Percentiles rank a stretch among this genome's conserved stretches.
Conservation (phyloP, 2,113 vertebrate species). For the Clarias macrocephalus region DNA sequence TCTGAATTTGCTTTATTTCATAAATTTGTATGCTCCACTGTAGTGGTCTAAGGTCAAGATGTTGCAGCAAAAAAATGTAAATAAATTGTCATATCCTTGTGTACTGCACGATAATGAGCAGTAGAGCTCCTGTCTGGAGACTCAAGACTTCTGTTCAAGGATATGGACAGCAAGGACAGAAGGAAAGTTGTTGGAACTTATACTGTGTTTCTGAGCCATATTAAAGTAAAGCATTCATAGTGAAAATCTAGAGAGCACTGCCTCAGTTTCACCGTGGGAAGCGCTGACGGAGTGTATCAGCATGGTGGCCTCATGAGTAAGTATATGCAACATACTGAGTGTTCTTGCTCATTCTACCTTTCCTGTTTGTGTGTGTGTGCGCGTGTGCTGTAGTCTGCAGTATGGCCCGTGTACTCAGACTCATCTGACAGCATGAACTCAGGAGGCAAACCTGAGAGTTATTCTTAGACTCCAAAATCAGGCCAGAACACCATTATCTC, state of each 20-base stretch:
- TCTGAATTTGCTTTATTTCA: too few species aligned
- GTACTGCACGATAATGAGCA: neutral
- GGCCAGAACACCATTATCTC: slow-evolving; percentile 54
- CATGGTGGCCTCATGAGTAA: neutral
- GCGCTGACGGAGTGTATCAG: neutral
- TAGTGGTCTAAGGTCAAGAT: neutral
- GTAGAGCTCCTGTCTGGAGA: neutral
- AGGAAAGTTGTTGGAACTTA: neutral
- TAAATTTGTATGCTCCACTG: too few species aligned
- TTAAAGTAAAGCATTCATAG: slow-evolving; percentile 3
- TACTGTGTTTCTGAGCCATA: slow-evolving; percentile 8
- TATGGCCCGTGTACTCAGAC: slow-evolving; percentile 23
- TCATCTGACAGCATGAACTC: slow-evolving; percentile 45
- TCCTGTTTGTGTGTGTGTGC: slow-evolving; percentile 9
- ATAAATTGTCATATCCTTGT: neutral
- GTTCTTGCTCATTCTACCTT: neutral
- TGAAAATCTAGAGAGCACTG: slow-evolving; percentile 12
- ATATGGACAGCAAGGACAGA: neutral
- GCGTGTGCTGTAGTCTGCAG: slow-evolving; percentile 15
- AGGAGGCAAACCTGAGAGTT: slow-evolving; percentile 44
- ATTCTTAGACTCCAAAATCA: slow-evolving; percentile 65
- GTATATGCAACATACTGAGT: slow-evolving; percentile 8
- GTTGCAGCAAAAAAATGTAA: neutral
- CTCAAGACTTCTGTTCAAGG: neutral
- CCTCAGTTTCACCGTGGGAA: neutral